Conservation (phyloP, 2,888 invertebrate genomes). For the Schizaphis graminum region DNA sequence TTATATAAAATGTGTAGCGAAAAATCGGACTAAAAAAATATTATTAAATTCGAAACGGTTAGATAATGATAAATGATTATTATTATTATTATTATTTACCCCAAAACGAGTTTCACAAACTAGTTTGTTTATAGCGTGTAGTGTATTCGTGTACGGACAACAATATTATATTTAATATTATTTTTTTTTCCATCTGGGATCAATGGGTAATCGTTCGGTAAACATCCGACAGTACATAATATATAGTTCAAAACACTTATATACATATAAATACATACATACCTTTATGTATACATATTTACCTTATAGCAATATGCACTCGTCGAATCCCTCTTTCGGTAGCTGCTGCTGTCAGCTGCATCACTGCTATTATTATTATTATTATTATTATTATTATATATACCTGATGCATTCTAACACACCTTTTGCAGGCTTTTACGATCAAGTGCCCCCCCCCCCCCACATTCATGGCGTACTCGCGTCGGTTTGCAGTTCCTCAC, state of each 20-base stretch:
- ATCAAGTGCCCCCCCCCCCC: slow-evolving; percentile 46
- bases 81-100: background rate
- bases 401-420: slow-evolving; percentile 39
- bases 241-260: background rate
- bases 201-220: slow-evolving; percentile 53
- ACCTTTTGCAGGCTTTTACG: slow-evolving; percentile 33
- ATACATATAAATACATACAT: background rate
- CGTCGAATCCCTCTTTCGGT: slow-evolving; percentile 9
- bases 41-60: background rate
- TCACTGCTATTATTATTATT: slow-evolving; percentile 11
- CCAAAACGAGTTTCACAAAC: slow-evolving; percentile 29
- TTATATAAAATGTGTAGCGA: background rate
- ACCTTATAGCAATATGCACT: background rate
- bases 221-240: slow-evolving; percentile 1
- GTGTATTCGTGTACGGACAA: background rate
- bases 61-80: too few relatives aligned
- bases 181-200: background rate
- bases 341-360: slow-evolving; percentile 36
- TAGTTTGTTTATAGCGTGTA: slow-evolving; percentile 11
- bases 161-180: background rate
- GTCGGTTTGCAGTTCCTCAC: background rate
- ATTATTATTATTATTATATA: slow-evolving; percentile 6
- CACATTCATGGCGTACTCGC: background rate
- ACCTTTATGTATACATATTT: background rate
- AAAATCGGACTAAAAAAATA: background rate